These are phyloP conservation scores for Tragulus kanchil DNA, from an alignment of 2,113 vertebrate genomes.

Conservation along the genomic window DNA sequence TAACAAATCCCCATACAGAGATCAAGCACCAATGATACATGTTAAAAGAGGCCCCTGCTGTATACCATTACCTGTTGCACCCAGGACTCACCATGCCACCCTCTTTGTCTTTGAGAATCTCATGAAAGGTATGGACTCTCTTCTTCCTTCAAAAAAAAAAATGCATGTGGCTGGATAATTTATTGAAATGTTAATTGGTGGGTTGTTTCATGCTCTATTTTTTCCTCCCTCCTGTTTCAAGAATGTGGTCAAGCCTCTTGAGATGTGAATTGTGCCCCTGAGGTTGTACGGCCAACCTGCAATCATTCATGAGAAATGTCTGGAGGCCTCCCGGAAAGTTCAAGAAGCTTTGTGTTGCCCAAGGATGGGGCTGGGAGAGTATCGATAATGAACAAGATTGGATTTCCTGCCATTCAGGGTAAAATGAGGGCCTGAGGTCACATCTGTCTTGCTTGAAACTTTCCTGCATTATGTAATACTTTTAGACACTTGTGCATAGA, in stretches of 20 bases:
- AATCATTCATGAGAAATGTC: not conserved
- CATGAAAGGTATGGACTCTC: slow-evolving; percentile 74
- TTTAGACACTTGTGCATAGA: not conserved
- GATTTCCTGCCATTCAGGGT: not conserved
- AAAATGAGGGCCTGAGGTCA: not conserved
- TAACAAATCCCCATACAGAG: not conserved
- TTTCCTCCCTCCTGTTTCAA: not conserved
- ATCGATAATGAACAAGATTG: not conserved
- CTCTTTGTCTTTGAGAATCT: slow-evolving; percentile 75
- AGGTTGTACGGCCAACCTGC: slow-evolving; percentile 35
- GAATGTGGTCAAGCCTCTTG: slow-evolving; percentile 73
- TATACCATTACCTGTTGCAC: no score
- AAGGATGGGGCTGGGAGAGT: not conserved
- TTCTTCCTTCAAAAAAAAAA: slow-evolving; percentile 57
- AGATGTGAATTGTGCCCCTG: slow-evolving; percentile 59
- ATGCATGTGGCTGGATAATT: slow-evolving; percentile 60
- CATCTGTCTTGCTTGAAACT: slow-evolving; percentile 35
- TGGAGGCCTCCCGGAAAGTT: not conserved
- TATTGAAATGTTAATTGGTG: slow-evolving; percentile 78
- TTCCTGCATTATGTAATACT: not conserved
- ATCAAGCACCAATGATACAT: not conserved
- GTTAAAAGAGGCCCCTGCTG: not conserved
- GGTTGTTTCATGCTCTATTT: slow-evolving; percentile 60
- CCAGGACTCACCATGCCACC: no score
- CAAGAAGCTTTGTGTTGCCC: not conserved